Percentiles rank a stretch among this genome's conserved stretches.
These are phyloP conservation scores for Ichneumoninae sp. DNA, from an alignment of 2,888 invertebrate genomes.

Conservation along the genomic window DNA sequence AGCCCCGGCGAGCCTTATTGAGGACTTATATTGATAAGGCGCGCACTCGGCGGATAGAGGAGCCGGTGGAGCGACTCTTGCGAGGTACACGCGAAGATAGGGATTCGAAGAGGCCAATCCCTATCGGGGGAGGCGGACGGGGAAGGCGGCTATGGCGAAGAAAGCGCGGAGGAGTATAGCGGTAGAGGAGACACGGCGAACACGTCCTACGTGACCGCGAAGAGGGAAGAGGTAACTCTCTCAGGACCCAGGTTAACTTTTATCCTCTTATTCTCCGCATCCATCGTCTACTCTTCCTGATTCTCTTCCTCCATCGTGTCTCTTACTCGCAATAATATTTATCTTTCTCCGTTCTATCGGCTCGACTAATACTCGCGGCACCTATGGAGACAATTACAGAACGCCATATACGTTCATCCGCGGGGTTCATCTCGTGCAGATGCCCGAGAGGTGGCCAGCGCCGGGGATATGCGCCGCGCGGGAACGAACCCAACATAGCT, in stretches of 20 bases:
- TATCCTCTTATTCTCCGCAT: constrained; percentile 20
- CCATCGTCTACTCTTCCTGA: constrained; percentile 23
- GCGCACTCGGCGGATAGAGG: neutral
- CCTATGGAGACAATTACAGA: constrained; percentile 81
- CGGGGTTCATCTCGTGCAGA: constrained; percentile 76
- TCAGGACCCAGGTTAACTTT: constrained; percentile 43
- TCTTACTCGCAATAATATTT: constrained; percentile 55
- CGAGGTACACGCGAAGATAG: neutral
- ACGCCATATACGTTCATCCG: constrained; percentile 81
- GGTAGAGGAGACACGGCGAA: constrained; percentile 31
- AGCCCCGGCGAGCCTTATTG: constrained; percentile 48
- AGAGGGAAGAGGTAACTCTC: constrained; percentile 54
- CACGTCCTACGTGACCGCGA: constrained; percentile 58
- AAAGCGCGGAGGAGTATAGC: constrained; percentile 53
- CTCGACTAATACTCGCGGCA: constrained; percentile 75
- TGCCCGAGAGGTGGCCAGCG: constrained; percentile 51
- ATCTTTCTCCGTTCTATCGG: constrained; percentile 31
- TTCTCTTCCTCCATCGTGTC: constrained; percentile 21
- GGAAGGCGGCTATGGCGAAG: constrained; percentile 8
- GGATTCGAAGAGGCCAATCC: neutral
- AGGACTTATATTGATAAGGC: constrained; percentile 59
- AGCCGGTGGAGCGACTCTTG: constrained; percentile 53
- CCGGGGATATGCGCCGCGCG: constrained; percentile 14
- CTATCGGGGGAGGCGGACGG: too few relatives aligned
- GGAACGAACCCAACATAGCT: constrained; percentile 24